Conservation (phyloP, 2,113 vertebrate species). For the Cephalopterus ornatus region DNA sequence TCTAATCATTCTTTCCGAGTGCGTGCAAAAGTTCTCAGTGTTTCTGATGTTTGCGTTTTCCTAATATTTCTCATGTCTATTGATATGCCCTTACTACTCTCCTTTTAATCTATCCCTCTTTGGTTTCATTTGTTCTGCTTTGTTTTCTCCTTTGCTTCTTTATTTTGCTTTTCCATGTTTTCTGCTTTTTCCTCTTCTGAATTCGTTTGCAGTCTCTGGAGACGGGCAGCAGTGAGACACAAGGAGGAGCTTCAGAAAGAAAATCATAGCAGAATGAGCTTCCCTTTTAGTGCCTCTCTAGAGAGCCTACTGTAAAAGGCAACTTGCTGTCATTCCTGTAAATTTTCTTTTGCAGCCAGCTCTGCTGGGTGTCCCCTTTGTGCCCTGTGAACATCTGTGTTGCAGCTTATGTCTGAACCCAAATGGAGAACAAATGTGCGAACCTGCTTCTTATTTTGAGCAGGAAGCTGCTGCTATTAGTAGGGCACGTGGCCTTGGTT, state of each 20-base stretch:
- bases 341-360: slow-evolving; percentile 48
- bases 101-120: background rate
- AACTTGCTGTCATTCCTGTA: slow-evolving; percentile 51
- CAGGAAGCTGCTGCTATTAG: slow-evolving; percentile 48
- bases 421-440: slow-evolving; percentile 32
- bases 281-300: slow-evolving; percentile 13
- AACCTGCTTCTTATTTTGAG: slow-evolving; percentile 55
- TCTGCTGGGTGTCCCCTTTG: slow-evolving; percentile 55
- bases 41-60: background rate
- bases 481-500: background rate
- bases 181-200: background rate
- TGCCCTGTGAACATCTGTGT: slow-evolving; percentile 61
- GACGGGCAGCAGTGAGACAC: background rate
- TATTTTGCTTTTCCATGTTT: background rate
- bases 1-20: background rate
- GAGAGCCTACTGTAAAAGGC: slow-evolving; percentile 26
- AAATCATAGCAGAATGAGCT: background rate
- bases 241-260: background rate
- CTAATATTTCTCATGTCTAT: background rate
- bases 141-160: background rate
- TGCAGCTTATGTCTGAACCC: slow-evolving; percentile 27
- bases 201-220: background rate
- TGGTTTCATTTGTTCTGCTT: background rate
- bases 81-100: background rate
- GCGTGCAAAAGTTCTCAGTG: background rate